These are phyloP conservation scores for Drosophila trapezifrons DNA, from an alignment of 1,140 invertebrate genomes.

Conservation along the genomic window DNA sequence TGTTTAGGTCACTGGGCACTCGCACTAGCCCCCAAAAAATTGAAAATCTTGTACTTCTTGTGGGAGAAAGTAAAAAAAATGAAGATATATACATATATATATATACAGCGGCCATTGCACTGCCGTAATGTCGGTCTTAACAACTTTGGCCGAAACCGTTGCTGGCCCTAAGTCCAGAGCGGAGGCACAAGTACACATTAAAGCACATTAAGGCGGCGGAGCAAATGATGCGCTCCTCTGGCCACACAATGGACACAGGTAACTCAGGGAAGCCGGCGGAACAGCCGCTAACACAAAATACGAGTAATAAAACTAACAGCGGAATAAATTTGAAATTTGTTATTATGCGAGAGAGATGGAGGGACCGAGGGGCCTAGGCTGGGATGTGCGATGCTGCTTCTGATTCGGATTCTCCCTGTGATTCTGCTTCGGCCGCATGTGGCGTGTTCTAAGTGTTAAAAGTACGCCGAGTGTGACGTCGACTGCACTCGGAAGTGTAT, in stretches of 20 bases:
- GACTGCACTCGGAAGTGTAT: slow-evolving; percentile 74
- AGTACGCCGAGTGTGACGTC: slow-evolving; percentile 79
- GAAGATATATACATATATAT: not conserved
- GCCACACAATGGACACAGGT: slow-evolving; percentile 64
- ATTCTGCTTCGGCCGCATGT: slow-evolving; percentile 2
- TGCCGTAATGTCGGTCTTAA: slow-evolving; percentile 73
- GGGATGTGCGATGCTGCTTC: slow-evolving; percentile 14
- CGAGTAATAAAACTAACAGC: slow-evolving; percentile 47
- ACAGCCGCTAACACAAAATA: slow-evolving; percentile 26
- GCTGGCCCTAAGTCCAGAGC: slow-evolving; percentile 59
- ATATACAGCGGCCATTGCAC: slow-evolving; percentile 65
- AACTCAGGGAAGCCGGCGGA: not conserved
- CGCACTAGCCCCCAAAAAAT: slow-evolving; percentile 30
- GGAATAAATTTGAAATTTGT: slow-evolving; percentile 83
- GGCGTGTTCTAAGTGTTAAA: slow-evolving; percentile 77
- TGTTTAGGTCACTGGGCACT: slow-evolving; percentile 77
- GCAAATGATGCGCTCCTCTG: slow-evolving; percentile 81
- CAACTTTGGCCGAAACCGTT: slow-evolving; percentile 70
- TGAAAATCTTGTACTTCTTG: slow-evolving; percentile 44
- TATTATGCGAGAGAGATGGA: slow-evolving; percentile 39
- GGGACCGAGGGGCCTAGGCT: not conserved
- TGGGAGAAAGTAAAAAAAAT: slow-evolving; percentile 42
- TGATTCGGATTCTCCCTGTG: not conserved
- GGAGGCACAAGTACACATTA: slow-evolving; percentile 75
- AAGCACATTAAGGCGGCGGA: slow-evolving; percentile 77